These are phyloP conservation scores for Cyrtorhinus lividipennis DNA, from an alignment of 1,140 invertebrate species.

Conservation along the genomic window DNA sequence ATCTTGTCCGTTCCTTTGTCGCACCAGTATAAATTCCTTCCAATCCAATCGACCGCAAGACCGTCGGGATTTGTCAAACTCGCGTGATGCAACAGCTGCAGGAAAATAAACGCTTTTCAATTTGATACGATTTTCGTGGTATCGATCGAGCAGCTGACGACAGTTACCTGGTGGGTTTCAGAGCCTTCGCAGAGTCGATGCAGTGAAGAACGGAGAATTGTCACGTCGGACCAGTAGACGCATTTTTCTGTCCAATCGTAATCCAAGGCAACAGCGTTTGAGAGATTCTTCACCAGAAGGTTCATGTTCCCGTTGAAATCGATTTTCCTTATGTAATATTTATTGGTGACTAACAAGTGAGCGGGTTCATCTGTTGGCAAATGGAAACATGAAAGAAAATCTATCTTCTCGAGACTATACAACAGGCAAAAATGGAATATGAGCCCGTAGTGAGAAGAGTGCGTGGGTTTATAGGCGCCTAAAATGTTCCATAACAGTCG, in stretches of 20 bases:
- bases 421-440: too few relatives aligned
- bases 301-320: conserved; percentile 36
- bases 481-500: too few relatives aligned
- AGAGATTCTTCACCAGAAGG: conserved; percentile 55
- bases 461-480: too few relatives aligned
- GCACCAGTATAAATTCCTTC: conserved; percentile 80
- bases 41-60: conserved; percentile 94
- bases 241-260: conserved; percentile 60
- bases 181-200: conserved; percentile 48
- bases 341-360: conserved; percentile 54
- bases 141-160: too few relatives aligned
- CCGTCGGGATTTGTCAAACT: conserved; percentile 78
- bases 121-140: neutral
- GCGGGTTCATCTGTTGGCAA: conserved; percentile 35
- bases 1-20: conserved; percentile 62
- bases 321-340: conserved; percentile 63
- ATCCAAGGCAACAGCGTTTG: conserved; percentile 74
- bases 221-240: conserved; percentile 78
- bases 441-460: too few relatives aligned
- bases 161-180: neutral
- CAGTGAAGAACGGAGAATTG: conserved; percentile 52
- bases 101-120: conserved; percentile 8
- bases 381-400: too few relatives aligned
- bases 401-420: too few relatives aligned
- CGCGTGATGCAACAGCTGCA: conserved; percentile 46